Conservation (phyloP, 2,113 vertebrate species). For the Poecilia latipinna region DNA sequence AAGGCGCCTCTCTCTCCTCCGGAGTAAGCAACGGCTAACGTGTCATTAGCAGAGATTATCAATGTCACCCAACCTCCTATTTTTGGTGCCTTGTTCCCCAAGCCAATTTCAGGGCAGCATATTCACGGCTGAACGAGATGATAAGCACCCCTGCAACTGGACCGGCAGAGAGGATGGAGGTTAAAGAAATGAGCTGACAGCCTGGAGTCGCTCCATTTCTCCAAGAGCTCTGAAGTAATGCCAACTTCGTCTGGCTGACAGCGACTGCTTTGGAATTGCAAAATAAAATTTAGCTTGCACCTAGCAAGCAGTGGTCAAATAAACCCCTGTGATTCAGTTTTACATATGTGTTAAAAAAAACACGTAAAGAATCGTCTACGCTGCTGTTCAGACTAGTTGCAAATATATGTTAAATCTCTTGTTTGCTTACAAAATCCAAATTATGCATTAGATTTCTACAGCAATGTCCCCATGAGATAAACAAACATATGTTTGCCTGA, state of each 20-base stretch:
- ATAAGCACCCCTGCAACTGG: conserved; percentile 58
- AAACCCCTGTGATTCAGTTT: not conserved
- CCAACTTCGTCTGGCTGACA: conserved; percentile 12
- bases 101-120: conserved; percentile 68
- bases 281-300: conserved; percentile 25
- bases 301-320: not conserved
- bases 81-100: conserved; percentile 67
- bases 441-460: not conserved
- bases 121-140: conserved; percentile 61
- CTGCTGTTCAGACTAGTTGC: not conserved
- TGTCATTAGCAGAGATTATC: conserved; percentile 80
- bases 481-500: not conserved
- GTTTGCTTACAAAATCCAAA: conserved; percentile 1
- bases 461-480: conserved; percentile 2
- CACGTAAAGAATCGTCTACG: not conserved
- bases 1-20: conserved; percentile 65
- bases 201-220: conserved; percentile 43
- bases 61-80: conserved; percentile 74
- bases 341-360: not conserved
- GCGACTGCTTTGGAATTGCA: not conserved
- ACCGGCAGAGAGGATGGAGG: conserved; percentile 45
- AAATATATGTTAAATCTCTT: conserved; percentile 21
- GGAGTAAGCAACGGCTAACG: conserved; percentile 70
- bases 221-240: conserved; percentile 22
- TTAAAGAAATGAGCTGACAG: conserved; percentile 48